Evolutionary conservation across 1,140 invertebrate genomes (phyloP), one percentile per base, ranked within the genome.

Genomic region (Chironomus striatipennis): DNA sequence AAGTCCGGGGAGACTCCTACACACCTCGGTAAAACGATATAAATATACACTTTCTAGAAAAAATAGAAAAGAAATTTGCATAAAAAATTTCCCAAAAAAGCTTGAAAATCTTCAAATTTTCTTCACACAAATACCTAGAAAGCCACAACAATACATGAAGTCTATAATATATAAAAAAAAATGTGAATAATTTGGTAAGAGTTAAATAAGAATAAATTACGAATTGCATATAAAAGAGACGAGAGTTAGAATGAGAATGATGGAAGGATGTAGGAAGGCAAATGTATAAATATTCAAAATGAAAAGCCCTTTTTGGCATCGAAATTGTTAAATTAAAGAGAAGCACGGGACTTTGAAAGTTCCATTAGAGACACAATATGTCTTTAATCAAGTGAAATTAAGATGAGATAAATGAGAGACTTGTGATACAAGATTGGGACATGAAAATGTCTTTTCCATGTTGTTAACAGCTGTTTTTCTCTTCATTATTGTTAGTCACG

Each of bases 401-500:
- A 47, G 15, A 57, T 7, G n/a, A 34, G 47, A 57, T 5, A n/a
- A 57, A 15, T 57, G n/a, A 57, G n/a, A 57, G n/a, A 57, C 5
- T 57, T 12, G 12, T 12, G 47, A 47, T 12, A 57, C 47, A 57
- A 57, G 47, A 57, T 12, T 15, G 12, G 47, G 12, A 57, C 47
- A 57, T 57, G 47, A 57, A 57, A 57, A 57, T 57, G 12, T 57
- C 47, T 57, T 57, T 57, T 57, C 47, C n/a, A 57, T 57, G 47
- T 57, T 57, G 47, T 57, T 57, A 57, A 57, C 47, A 57, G 47
- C 47, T 57, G 47, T 57, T 57, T 34, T 57, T 57, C 47, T 57
- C 47, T 57, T 57, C 47, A 57, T 57, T 57, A 57, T 57, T 57
- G 47, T 57, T 7, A 57, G 47, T 57, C 47, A 57, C 47, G 47